These are phyloP conservation scores for Yponomeuta cagnagella DNA, from an alignment of 2,888 invertebrate species.

Conservation along the genomic window DNA sequence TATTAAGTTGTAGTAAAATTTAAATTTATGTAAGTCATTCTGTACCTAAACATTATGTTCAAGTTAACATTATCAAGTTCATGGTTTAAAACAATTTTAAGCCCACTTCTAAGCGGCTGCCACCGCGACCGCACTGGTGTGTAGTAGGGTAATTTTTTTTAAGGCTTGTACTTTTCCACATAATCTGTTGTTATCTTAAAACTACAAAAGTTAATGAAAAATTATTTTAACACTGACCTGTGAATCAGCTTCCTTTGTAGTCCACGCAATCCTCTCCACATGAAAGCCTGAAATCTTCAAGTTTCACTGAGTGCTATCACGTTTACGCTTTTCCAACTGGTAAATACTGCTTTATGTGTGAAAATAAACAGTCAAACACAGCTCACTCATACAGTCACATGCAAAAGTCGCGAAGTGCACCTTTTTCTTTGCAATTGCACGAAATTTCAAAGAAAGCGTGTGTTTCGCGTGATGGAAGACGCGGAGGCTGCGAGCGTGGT, in stretches of 20 bases:
- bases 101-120: too few species aligned
- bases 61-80: too few species aligned
- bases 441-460: constrained; percentile 74
- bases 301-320: constrained; percentile 63
- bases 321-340: constrained; percentile 41
- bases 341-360: constrained; percentile 36
- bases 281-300: constrained; percentile 46
- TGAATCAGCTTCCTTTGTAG: constrained; percentile 25
- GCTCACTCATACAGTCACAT: constrained; percentile 56
- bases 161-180: too few species aligned
- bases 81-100: too few species aligned
- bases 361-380: constrained; percentile 56
- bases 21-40: too few species aligned
- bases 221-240: constrained; percentile 14
- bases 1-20: background rate
- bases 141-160: too few species aligned
- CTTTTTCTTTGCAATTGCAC: constrained; percentile 71
- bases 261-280: constrained; percentile 65
- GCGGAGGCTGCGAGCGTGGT: constrained; percentile 62
- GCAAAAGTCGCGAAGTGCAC: constrained; percentile 51
- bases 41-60: too few species aligned
- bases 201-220: background rate
- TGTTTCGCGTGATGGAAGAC: constrained; percentile 45
- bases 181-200: too few species aligned
- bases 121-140: too few species aligned